These are phyloP conservation scores for Agonum fuliginosum DNA, from an alignment of 2,888 invertebrate genomes.

Conservation along the genomic window DNA sequence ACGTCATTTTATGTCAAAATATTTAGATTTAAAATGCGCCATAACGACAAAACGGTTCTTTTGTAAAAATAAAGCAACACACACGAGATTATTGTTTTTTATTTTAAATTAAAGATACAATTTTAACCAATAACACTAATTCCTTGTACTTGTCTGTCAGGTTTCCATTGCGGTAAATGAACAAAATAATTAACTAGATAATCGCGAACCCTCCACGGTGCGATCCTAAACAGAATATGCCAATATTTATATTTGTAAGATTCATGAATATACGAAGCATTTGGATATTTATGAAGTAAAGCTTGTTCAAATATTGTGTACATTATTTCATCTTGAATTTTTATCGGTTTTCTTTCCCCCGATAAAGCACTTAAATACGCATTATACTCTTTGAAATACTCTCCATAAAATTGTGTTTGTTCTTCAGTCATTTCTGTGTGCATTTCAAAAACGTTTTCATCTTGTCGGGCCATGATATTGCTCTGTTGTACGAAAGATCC, in stretches of 20 bases:
- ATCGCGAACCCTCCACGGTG: constrained; percentile 77
- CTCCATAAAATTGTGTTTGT: constrained; percentile 78
- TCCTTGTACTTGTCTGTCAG: constrained; percentile 77
- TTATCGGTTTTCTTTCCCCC: constrained; percentile 73
- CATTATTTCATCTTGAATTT: constrained; percentile 75
- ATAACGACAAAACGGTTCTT: constrained; percentile 1
- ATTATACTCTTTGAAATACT: constrained; percentile 80
- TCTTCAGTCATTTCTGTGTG: constrained; percentile 77
- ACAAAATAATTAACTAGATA: constrained; percentile 80
- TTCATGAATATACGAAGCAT: constrained; percentile 80
- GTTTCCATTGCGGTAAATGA: constrained; percentile 76
- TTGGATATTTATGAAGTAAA: constrained; percentile 77
- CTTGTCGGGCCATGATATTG: constrained; percentile 81
- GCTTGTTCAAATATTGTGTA: constrained; percentile 79
- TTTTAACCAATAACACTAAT: constrained; percentile 1
- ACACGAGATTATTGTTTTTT: background rate
- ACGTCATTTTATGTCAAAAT: constrained; percentile 18
- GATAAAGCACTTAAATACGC: constrained; percentile 75
- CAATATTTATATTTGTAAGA: constrained; percentile 81
- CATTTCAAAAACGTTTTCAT: constrained; percentile 79
- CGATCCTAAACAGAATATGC: constrained; percentile 78
- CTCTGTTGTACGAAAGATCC: constrained; percentile 84
- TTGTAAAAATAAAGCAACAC: constrained; percentile 54
- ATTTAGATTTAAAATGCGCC: background rate
- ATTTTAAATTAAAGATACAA: background rate